Evolutionary conservation across 2,888 invertebrate genomes (phyloP), one percentile per base, ranked within the genome.

Genomic region (Plebejus melissa): DNA sequence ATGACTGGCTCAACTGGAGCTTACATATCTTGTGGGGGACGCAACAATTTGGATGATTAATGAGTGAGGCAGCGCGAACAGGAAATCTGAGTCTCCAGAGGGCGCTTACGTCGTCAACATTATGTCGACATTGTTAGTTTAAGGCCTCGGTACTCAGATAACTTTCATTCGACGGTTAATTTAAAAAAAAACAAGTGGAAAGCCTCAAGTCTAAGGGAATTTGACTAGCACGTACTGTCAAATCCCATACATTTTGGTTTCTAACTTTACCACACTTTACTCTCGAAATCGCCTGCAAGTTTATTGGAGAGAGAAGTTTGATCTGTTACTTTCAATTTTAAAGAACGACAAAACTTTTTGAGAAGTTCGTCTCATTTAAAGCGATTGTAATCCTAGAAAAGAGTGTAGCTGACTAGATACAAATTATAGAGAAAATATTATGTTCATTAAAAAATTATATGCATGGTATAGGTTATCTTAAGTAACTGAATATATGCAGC

Each of bases 1-100:
- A 87, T 90, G 90, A 90, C 90, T 88, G 88, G 90, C 89, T 87
- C 88, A 81, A 88, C 82, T 83, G 84, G 80, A 86, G 85, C 88
- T 84, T 82, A 85, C 84, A 86, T 86, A 86, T 86, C 88, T 81
- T 77, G 70, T 79, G 77, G 80, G 77, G 76, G 77, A 76, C 80
- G 82, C 83, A 82, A 84, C 87, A 84, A 87, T 87, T 87, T 87
- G 85, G 86, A 87, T 89, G 89, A 88, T 89, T 87, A 85, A 89
- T 88, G 87, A 81, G 74, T 69, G 72, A 74, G 75, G 74, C 74
- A 69, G 76, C 77, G 82, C 82, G 82, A 85, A 84, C 84, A 84
- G 83, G 78, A 76, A 79, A 78, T 79, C 79, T 78, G 80, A 79
- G 80, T 81, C 86, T 83, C 87, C 77, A 78, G 88, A 87, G 88